Conservation (phyloP, 2,888 invertebrate genomes). For the Parochlus steinenii region DNA sequence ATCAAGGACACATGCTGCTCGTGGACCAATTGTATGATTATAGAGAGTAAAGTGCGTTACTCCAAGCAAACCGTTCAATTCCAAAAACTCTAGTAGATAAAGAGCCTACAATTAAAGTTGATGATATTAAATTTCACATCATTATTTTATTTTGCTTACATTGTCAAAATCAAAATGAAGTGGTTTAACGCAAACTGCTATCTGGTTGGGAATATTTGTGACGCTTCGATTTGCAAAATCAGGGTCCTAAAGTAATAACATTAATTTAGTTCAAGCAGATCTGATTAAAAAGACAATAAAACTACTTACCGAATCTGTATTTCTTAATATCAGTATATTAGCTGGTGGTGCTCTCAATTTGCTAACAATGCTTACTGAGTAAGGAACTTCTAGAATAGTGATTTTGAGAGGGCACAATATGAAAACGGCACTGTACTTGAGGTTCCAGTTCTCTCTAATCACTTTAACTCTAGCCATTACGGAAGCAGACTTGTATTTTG, state of each 20-base stretch:
- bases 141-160: conserved; percentile 24
- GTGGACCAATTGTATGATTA: conserved; percentile 69
- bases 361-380: conserved; percentile 53
- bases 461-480: conserved; percentile 62
- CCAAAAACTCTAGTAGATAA: conserved; percentile 77
- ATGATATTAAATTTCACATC: conserved; percentile 1
- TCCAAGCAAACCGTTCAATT: conserved; percentile 68
- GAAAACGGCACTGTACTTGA: conserved; percentile 83
- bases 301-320: conserved; percentile 29
- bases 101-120: conserved; percentile 35
- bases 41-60: conserved; percentile 80
- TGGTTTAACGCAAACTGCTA: conserved; percentile 79
- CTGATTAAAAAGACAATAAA: background rate
- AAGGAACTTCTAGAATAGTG: conserved; percentile 39
- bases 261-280: background rate
- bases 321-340: conserved; percentile 46
- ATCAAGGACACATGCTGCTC: conserved; percentile 58
- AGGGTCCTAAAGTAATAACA: conserved; percentile 19
- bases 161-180: conserved; percentile 78
- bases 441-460: conserved; percentile 85
- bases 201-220: conserved; percentile 32
- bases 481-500: conserved; percentile 38
- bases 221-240: conserved; percentile 22
- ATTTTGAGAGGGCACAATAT: conserved; percentile 60
- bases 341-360: conserved; percentile 40